Evolutionary conservation across 2,113 vertebrate genomes (phyloP).

Genomic region (Gila orcuttii): DNA sequence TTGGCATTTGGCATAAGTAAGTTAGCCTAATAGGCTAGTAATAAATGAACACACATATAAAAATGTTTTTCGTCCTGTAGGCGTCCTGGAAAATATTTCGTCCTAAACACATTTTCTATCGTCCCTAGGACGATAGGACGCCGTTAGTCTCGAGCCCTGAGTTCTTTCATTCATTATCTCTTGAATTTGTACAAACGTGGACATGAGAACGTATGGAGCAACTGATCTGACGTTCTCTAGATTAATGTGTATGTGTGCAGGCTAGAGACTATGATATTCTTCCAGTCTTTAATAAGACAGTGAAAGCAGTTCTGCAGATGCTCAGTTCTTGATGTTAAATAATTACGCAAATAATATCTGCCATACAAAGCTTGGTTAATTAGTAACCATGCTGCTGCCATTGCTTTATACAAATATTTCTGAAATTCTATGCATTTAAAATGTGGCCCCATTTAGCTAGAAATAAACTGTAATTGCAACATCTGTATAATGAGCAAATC

Average conservation of each 20-base stretch:
- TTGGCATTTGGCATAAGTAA: too few species aligned
- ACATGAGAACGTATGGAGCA: not conserved
- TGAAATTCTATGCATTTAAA: not conserved
- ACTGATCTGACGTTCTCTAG: not conserved
- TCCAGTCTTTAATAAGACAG: not conserved
- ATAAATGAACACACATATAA: too few species aligned
- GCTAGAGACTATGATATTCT: not conserved
- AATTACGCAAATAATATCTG: not conserved
- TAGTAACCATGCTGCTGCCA: not conserved
- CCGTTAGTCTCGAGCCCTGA: too few species aligned
- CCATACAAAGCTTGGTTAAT: not conserved
- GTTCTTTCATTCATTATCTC: not conserved
- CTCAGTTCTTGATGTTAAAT: not conserved
- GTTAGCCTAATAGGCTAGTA: too few species aligned
- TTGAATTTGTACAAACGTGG: constrained; percentile 30
- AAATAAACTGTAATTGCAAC: not conserved
- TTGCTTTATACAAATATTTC: not conserved
- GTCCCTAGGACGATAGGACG: too few species aligned
- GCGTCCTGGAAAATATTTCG: too few species aligned
- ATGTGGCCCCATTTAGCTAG: not conserved
- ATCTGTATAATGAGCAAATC: not conserved
- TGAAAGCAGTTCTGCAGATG: not conserved
- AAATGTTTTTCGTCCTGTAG: too few species aligned
- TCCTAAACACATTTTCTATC: too few species aligned
- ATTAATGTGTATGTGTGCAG: too few species aligned